Evolutionary conservation across 2,888 invertebrate species (phyloP).

Genomic region (Drosophila meridionalis): DNA sequence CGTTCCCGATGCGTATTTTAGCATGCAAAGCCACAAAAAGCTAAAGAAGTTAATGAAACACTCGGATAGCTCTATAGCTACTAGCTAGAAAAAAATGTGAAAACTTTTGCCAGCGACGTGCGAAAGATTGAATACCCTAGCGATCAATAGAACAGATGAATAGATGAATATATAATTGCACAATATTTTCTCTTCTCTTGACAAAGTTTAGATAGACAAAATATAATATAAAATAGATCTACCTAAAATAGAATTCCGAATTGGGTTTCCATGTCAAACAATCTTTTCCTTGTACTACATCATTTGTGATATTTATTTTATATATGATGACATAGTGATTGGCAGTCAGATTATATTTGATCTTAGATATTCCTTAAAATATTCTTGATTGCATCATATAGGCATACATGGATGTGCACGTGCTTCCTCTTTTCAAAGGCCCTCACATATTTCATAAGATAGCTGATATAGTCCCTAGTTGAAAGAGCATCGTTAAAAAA

Average conservation of each 20-base stretch:
- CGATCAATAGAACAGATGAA: not conserved
- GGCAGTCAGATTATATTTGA: not conserved
- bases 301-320: too few species aligned
- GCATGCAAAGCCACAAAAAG: conserved; percentile 25
- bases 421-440: too few species aligned
- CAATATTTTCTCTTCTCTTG: too few species aligned
- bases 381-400: too few species aligned
- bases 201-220: too few species aligned
- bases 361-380: too few species aligned
- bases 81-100: conserved; percentile 26
- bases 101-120: not conserved
- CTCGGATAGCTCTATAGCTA: conserved; percentile 6
- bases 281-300: too few species aligned
- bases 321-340: not conserved
- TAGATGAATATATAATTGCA: not conserved
- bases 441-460: not conserved
- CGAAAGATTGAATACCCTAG: not conserved
- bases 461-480: not conserved
- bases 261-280: too few species aligned
- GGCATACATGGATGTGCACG: too few species aligned
- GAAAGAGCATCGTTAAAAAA: not conserved
- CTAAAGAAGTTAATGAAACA: conserved; percentile 44
- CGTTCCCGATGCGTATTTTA: conserved; percentile 48
- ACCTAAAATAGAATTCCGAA: too few species aligned
- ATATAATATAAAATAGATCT: too few species aligned